Evolutionary conservation across 2,797 vertebrate genomes (phyloP).

Genomic region (Coccyzus lansbergi): DNA sequence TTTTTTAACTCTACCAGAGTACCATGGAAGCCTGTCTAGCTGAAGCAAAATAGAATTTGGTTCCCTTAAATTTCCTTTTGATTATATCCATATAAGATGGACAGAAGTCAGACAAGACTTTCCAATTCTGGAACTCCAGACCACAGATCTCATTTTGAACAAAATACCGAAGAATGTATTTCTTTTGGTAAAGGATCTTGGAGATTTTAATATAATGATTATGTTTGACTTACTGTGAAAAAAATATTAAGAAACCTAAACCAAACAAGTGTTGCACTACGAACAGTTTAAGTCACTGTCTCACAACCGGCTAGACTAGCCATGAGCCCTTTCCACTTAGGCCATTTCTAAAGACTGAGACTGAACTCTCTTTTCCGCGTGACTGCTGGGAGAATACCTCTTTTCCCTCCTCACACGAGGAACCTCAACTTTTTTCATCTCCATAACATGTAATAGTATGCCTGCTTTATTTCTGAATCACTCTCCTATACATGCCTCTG

Average conservation of each 20-base stretch:
- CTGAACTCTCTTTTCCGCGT: background rate
- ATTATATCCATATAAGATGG: background rate
- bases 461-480: conserved; percentile 55
- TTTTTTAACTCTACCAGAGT: background rate
- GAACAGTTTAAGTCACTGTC: background rate
- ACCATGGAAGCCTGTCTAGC: background rate
- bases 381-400: background rate
- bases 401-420: conserved; percentile 25
- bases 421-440: conserved; percentile 42
- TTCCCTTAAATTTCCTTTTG: background rate
- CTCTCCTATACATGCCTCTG: conserved; percentile 58
- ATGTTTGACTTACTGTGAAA: background rate
- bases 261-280: background rate
- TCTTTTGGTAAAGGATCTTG: background rate
- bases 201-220: background rate
- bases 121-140: background rate
- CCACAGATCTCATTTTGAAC: background rate
- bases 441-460: background rate
- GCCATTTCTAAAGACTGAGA: background rate
- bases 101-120: background rate
- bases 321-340: background rate
- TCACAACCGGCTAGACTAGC: background rate
- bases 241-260: background rate
- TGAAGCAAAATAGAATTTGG: background rate
- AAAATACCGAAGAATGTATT: background rate